Conservation (phyloP, 2,797 vertebrate species). For the Spinibarbus caldwelli region DNA sequence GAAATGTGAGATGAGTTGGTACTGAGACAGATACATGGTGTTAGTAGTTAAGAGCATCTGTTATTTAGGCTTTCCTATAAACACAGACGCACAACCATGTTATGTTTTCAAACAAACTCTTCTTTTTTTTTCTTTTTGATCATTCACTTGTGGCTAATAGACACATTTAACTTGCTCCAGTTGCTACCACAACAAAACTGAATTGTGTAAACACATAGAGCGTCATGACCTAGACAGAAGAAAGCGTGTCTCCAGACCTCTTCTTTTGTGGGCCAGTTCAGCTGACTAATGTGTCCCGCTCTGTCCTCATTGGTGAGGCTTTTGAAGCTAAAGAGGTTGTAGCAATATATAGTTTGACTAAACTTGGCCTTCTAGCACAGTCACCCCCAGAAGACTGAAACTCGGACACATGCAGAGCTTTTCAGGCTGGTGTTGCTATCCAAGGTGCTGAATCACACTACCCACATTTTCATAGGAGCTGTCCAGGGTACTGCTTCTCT, state of each 20-base stretch:
- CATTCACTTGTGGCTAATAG: constrained; percentile 8
- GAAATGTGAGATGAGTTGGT: constrained; percentile 26
- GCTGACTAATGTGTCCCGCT: constrained; percentile 25
- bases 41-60: constrained; percentile 37
- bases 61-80: constrained; percentile 42
- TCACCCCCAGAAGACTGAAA: constrained; percentile 49
- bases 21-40: constrained; percentile 14
- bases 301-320: constrained; percentile 30
- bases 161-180: constrained; percentile 34
- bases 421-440: constrained; percentile 60
- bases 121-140: neutral
- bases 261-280: constrained; percentile 41
- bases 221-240: constrained; percentile 15
- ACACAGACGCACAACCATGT: constrained; percentile 19
- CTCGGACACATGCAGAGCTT: constrained; percentile 38
- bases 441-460: constrained; percentile 62
- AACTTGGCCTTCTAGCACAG: constrained; percentile 46
- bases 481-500: constrained; percentile 66
- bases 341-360: constrained; percentile 46
- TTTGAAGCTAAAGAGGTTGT: constrained; percentile 33
- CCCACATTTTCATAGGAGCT: constrained; percentile 63
- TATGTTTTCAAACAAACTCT: constrained; percentile 31
- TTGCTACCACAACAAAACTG: constrained; percentile 23
- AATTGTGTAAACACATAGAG: neutral
- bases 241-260: constrained; percentile 34